Conservation (phyloP, 2,113 vertebrate genomes). For the Peromyscus polionotus region DNA sequence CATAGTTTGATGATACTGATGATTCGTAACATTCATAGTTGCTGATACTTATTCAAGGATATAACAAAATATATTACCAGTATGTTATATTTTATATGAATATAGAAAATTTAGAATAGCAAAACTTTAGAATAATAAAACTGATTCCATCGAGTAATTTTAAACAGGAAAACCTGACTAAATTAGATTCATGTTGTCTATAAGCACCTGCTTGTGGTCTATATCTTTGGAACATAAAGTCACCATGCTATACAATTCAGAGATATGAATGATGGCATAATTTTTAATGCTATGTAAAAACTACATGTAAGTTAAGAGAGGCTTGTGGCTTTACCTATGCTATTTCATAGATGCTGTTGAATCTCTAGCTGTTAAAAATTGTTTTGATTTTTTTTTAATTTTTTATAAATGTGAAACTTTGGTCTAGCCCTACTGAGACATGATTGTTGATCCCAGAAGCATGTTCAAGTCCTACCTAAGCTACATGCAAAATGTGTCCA, state of each 20-base stretch:
- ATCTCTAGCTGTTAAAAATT: neutral
- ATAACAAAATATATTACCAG: neutral
- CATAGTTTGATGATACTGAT: neutral
- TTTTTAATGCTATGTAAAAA: neutral
- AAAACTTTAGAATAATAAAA: neutral
- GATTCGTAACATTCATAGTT: neutral
- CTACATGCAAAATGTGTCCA: neutral
- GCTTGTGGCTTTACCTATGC: neutral
- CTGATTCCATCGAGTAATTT: conserved; percentile 3
- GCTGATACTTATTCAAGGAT: neutral
- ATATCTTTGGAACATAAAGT: neutral
- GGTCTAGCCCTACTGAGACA: neutral
- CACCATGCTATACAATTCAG: neutral
- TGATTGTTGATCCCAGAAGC: neutral
- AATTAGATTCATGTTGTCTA: neutral
- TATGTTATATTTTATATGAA: neutral
- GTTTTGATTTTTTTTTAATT: accelerated
- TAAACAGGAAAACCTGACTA: conserved; percentile 40
- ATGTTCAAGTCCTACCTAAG: neutral
- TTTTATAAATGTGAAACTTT: neutral
- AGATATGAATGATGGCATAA: neutral
- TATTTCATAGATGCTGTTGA: neutral
- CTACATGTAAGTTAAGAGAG: neutral
- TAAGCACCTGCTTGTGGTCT: neutral
- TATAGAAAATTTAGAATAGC: neutral